Base-by-base conservation (phyloP, 2,797 vertebrate species). In the Chrosomus eos region DNA sequence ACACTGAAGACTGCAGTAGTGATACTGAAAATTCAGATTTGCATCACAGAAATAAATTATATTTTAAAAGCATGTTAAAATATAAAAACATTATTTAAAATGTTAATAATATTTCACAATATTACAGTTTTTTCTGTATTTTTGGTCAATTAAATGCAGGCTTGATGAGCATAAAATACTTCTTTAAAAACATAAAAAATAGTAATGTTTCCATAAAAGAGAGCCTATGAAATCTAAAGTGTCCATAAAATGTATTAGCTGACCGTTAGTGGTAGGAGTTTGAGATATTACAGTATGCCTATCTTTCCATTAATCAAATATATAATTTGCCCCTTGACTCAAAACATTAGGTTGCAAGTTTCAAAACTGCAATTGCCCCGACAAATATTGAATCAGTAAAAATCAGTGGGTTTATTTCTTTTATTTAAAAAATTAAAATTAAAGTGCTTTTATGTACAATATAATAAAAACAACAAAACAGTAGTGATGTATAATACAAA, bases 361-460 rank as follows among this genome's bases (percentile, higher is more conserved):
- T 51, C 26, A 72, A 36, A 73, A 36, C 55, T 33, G 26, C 14
- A 71, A 85, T 38, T 23, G 13, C 31, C 33, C 31, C 19, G 45
- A 9, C 76, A 23, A 80, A 75, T 55, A 2, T n/a, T 9, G 43
- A 60, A 83, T 84, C 72, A 80, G 28, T 92, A 88, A 86, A 88
- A 92, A 86, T 58, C 88, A 91, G 89, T 89, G 83, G 91, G 93
- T 94, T 92, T 85, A 90, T 93, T 90, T 94, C 43, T 82, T 89
- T 95, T 95, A 95, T 95, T 95, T 93, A 93, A 93, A 95, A 95
- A 95, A 95, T 94, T 93, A 95, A 95, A 95, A 95, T 95, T 95
- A 95, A 95, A 95, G 95, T 94, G 81, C 94, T 95, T 95, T 94
- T 94, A 95, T 95, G 90, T 95, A 92, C 91, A 91, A 82, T 92